Evolutionary conservation across 2,888 invertebrate genomes (phyloP).

Genomic region (Psylliodes chrysocephalus): DNA sequence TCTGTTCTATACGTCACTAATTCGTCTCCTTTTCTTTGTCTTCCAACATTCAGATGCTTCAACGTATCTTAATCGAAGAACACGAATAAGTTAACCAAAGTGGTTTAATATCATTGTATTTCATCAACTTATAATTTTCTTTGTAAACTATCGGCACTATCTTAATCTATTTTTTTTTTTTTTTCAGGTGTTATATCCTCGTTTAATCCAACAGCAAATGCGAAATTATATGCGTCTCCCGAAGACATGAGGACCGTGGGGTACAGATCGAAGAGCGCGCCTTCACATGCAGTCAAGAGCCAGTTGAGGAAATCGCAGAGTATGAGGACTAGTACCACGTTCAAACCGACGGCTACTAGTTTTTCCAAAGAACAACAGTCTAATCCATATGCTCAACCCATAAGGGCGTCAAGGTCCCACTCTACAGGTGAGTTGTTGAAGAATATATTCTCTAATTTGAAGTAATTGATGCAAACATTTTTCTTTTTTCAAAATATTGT

Average conservation of each 20-base stretch:
- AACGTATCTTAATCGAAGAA: no score
- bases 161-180: neutral
- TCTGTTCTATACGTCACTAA: no score
- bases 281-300: constrained; percentile 68
- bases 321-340: constrained; percentile 66
- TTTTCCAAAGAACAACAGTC: constrained; percentile 42
- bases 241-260: constrained; percentile 83
- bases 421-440: constrained; percentile 50
- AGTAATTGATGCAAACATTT: no score
- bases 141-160: no score
- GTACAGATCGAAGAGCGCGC: constrained; percentile 68
- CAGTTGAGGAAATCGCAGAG: constrained; percentile 73
- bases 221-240: constrained; percentile 90
- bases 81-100: no score
- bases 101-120: no score
- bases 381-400: constrained; percentile 71
- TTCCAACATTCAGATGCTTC: no score
- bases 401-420: constrained; percentile 63
- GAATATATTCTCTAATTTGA: no score
- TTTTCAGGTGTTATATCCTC: constrained; percentile 77
- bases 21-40: no score
- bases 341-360: constrained; percentile 54
- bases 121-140: neutral
- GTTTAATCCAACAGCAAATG: constrained; percentile 87
- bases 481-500: no score